Conservation (phyloP, 2,797 vertebrate genomes). For the Tauraco hartlaubi region DNA sequence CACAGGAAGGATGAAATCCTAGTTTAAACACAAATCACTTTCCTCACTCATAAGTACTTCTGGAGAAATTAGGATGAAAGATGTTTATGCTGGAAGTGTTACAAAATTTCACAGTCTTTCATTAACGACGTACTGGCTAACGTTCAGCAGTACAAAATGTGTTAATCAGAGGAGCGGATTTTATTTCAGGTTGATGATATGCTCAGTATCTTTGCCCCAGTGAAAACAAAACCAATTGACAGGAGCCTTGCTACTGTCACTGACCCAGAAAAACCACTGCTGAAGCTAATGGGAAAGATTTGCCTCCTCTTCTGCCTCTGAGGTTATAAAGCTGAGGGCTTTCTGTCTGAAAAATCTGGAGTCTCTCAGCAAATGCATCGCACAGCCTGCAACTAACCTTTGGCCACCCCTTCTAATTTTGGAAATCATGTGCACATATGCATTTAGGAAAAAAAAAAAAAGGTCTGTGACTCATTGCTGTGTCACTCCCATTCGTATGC, state of each 20-base stretch:
- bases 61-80: conserved; percentile 9
- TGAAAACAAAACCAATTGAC: conserved; percentile 32
- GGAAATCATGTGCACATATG: conserved; percentile 55
- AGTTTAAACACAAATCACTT: conserved; percentile 1
- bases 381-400: conserved; percentile 48
- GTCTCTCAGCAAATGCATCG: not conserved
- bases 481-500: conserved; percentile 37
- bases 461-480: conserved; percentile 51
- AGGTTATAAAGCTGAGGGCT: not conserved
- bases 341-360: not conserved
- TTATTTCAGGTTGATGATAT: conserved; percentile 31
- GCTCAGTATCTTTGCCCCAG: not conserved
- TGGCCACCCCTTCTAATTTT: conserved; percentile 55
- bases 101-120: conserved; percentile 9
- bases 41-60: not conserved
- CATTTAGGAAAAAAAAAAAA: conserved; percentile 9
- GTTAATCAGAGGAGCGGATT: not conserved
- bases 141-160: not conserved
- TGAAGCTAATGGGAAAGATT: not conserved
- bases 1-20: not conserved
- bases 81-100: conserved; percentile 14
- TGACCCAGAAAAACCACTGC: conserved; percentile 33
- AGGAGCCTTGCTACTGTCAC: not conserved
- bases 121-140: not conserved
- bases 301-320: not conserved